Evolutionary conservation across 2,113 vertebrate genomes (phyloP).

Genomic region (Pachycephala philippinensis): DNA sequence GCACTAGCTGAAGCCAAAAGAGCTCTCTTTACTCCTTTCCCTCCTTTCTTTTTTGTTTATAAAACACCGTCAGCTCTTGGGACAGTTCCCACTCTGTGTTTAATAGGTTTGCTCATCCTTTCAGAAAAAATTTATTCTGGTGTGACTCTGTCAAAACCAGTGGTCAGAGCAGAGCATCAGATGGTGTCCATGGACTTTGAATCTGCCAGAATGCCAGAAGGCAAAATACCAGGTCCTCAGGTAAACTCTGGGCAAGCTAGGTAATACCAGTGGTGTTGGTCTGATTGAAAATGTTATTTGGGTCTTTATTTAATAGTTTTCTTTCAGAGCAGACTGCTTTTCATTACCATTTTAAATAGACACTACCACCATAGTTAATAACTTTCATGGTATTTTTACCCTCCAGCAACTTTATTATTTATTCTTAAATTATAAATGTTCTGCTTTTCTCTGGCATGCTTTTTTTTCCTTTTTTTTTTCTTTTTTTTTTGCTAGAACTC

Average conservation of each 20-base stretch:
- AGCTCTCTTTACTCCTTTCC: neutral
- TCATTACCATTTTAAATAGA: conserved; percentile 41
- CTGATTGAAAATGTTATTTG: neutral
- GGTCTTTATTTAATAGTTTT: neutral
- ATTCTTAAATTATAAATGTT: neutral
- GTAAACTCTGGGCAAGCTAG: neutral
- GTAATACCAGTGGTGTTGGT: neutral
- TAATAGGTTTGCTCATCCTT: neutral
- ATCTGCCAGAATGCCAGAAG: neutral
- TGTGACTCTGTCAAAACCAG: neutral
- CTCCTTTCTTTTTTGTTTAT: neutral
- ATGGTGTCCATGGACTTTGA: neutral
- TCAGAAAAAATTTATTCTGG: neutral
- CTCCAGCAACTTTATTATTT: conserved; percentile 16
- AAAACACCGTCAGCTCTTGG: neutral
- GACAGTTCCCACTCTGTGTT: neutral
- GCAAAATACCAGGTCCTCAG: neutral
- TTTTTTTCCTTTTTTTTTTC: neutral
- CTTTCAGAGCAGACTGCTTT: neutral
- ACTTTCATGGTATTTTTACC: neutral
- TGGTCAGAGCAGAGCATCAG: neutral
- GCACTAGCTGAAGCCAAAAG: neutral
- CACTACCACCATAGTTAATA: neutral
- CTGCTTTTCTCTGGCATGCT: neutral
- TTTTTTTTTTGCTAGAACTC: neutral